Percentiles rank a stretch among this genome's conserved stretches.
Evolutionary conservation across 2,888 invertebrate genomes (phyloP).

Genomic region (Dromius quadrimaculatus): DNA sequence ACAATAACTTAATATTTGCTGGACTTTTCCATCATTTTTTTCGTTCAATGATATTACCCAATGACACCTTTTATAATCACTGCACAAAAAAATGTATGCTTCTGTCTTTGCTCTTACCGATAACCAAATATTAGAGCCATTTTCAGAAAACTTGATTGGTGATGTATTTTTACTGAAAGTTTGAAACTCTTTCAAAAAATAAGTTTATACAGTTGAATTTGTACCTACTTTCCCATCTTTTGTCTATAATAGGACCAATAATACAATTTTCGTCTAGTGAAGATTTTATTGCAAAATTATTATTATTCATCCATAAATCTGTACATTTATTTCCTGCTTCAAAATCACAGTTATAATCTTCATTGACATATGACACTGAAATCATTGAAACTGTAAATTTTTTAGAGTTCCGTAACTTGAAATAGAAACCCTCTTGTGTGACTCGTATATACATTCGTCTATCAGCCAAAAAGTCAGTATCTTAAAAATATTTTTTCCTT

Average conservation of each 20-base stretch:
- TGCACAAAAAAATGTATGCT: not conserved
- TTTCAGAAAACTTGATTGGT: not conserved
- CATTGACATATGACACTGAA: too few relatives aligned
- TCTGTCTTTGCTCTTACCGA: not conserved
- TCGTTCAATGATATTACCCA: conserved; percentile 2
- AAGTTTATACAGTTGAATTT: not conserved
- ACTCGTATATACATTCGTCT: too few relatives aligned
- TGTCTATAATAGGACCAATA: not conserved
- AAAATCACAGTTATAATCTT: conserved; percentile 2
- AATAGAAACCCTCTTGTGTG: too few relatives aligned
- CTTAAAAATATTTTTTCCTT: too few relatives aligned
- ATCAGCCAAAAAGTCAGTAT: too few relatives aligned
- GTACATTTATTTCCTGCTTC: not conserved
- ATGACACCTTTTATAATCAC: not conserved
- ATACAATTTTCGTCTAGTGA: not conserved
- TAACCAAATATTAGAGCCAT: not conserved
- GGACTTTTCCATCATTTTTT: too few relatives aligned
- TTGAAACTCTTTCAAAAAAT: conserved; percentile 4
- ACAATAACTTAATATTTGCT: too few relatives aligned
- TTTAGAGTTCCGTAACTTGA: too few relatives aligned
- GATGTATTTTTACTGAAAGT: not conserved
- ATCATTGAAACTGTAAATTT: too few relatives aligned
- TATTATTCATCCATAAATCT: not conserved
- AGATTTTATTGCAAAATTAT: not conserved
- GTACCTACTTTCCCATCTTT: conserved; percentile 18